phyloP scores from a whole-genome alignment of 2,888 invertebrate species.

The Gymnoscelis rufifasciata region DNA sequence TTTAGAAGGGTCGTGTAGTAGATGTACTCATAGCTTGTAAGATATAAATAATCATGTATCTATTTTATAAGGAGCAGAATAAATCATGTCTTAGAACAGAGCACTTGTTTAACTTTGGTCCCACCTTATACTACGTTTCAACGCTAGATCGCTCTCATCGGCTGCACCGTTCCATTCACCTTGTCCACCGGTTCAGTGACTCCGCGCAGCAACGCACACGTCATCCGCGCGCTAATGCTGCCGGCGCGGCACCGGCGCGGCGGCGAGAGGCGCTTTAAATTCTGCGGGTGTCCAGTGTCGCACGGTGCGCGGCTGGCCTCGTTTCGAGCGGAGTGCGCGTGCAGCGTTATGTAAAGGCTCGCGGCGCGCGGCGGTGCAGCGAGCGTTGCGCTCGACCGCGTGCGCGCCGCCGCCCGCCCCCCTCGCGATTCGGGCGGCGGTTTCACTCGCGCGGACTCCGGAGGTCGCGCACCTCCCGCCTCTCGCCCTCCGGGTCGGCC shows the following conservation, averaged over 20 bases:
- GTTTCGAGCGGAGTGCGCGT: conserved; percentile 51
- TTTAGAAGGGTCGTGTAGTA: too few relatives aligned
- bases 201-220: conserved; percentile 65
- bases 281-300: conserved; percentile 61
- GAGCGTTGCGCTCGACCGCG: conserved; percentile 73
- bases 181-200: conserved; percentile 75
- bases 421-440: conserved; percentile 60
- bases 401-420: conserved; percentile 39
- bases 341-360: conserved; percentile 71
- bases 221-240: conserved; percentile 65
- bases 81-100: too few relatives aligned
- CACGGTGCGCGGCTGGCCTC: conserved; percentile 57
- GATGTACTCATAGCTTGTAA: too few relatives aligned
- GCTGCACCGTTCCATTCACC: conserved; percentile 77
- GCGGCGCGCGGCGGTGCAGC: conserved; percentile 42
- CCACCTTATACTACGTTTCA: too few relatives aligned
- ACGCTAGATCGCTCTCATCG: conserved; percentile 52
- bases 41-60: too few relatives aligned
- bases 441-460: conserved; percentile 65
- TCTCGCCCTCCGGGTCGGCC: conserved; percentile 47
- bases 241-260: conserved; percentile 7
- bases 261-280: conserved; percentile 57
- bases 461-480: conserved; percentile 69
- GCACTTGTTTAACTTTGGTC: too few relatives aligned
- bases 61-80: too few relatives aligned